These are phyloP conservation scores for Mythimna ferrago DNA, from an alignment of 2,888 invertebrate genomes.

Conservation along the genomic window DNA sequence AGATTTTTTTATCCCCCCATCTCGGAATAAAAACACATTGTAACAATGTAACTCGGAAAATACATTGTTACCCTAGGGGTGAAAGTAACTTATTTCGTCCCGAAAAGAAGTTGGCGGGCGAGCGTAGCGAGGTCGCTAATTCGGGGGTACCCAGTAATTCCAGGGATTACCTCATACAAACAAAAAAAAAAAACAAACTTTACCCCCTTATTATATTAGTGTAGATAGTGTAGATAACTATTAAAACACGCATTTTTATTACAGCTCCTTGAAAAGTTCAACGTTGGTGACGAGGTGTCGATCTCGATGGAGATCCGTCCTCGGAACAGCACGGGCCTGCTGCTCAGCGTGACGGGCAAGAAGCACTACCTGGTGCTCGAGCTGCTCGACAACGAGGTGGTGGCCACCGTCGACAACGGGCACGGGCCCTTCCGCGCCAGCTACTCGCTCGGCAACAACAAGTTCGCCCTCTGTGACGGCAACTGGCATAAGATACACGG, in stretches of 20 bases:
- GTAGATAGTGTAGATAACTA: too few species aligned
- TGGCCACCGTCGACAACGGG: slow-evolving; percentile 95
- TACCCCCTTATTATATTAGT: too few species aligned
- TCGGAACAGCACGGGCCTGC: slow-evolving; percentile 95
- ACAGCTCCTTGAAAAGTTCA: slow-evolving; percentile 93
- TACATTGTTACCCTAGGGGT: too few species aligned
- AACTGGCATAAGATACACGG: slow-evolving; percentile 97
- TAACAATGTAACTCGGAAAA: too few species aligned
- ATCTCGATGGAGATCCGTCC: slow-evolving; percentile 97
- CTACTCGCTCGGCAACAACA: slow-evolving; percentile 92
- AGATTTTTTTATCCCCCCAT: too few species aligned
- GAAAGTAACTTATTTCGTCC: too few species aligned
- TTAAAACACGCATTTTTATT: slow-evolving; percentile 34
- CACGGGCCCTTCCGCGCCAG: slow-evolving; percentile 94
- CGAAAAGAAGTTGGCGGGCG: too few species aligned
- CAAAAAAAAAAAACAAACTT: too few species aligned
- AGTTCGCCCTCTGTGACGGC: slow-evolving; percentile 97
- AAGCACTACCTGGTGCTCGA: slow-evolving; percentile 96
- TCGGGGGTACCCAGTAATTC: too few species aligned
- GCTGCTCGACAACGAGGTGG: slow-evolving; percentile 96
- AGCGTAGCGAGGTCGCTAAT: too few species aligned
- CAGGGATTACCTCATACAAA: too few species aligned
- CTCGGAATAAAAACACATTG: too few species aligned
- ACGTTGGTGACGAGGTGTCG: slow-evolving; percentile 94
- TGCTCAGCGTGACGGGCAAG: slow-evolving; percentile 96